Percentiles rank a stretch among this genome's conserved stretches.
These are phyloP conservation scores for Doris montereyensis DNA, from an alignment of 2,888 invertebrate species.

Conservation along the genomic window DNA sequence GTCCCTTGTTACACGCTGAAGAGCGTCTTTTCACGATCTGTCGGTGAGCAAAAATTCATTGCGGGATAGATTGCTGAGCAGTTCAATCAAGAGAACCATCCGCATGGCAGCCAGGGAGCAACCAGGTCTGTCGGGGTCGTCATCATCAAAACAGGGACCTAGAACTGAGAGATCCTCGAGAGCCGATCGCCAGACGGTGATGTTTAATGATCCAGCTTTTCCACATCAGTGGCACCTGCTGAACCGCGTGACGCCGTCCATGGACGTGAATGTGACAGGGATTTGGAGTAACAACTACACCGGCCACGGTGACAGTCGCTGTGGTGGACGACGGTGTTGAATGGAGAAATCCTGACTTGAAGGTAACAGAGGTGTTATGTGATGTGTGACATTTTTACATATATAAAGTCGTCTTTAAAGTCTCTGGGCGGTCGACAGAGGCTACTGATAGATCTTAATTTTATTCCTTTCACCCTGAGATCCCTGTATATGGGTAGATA, in stretches of 20 bases:
- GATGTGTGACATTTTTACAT: too few species aligned
- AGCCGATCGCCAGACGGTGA: constrained; percentile 39
- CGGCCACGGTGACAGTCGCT: constrained; percentile 68
- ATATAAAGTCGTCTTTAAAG: too few species aligned
- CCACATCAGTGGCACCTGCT: constrained; percentile 69
- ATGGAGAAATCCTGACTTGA: constrained; percentile 68
- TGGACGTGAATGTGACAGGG: constrained; percentile 70
- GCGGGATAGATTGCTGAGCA: neutral
- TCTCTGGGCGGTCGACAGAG: too few species aligned
- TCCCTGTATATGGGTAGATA: too few species aligned
- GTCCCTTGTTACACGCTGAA: too few species aligned
- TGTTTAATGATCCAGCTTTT: constrained; percentile 65
- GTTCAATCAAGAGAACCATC: neutral
- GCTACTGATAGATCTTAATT: too few species aligned
- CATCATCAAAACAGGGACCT: too few species aligned
- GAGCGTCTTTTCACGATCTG: too few species aligned
- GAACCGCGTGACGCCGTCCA: constrained; percentile 66
- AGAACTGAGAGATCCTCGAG: neutral
- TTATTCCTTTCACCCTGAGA: too few species aligned
- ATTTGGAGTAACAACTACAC: constrained; percentile 67
- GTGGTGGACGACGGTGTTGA: constrained; percentile 72
- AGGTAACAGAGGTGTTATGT: constrained; percentile 9
- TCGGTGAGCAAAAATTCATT: too few species aligned
- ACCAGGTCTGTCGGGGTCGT: neutral
- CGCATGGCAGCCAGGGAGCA: neutral